These are phyloP conservation scores for Thymallus thymallus DNA, from an alignment of 2,113 vertebrate genomes.

Conservation along the genomic window DNA sequence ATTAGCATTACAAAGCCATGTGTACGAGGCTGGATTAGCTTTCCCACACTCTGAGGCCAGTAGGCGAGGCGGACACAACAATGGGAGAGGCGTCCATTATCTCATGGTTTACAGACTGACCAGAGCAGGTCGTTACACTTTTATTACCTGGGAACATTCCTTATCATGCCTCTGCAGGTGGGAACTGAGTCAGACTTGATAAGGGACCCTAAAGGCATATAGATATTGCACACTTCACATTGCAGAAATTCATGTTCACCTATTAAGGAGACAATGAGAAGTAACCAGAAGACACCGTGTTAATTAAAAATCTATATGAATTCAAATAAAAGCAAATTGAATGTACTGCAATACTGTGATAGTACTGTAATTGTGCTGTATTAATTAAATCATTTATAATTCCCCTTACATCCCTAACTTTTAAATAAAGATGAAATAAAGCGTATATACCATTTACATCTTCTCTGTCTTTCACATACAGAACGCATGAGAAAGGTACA, in stretches of 20 bases:
- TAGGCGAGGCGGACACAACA: constrained; percentile 51
- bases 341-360: too few relatives aligned
- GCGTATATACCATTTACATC: too few relatives aligned
- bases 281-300: too few relatives aligned
- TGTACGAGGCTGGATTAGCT: constrained; percentile 65
- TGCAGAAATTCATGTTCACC: not conserved
- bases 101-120: constrained; percentile 53
- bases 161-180: constrained; percentile 36
- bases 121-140: constrained; percentile 45
- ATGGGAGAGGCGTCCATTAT: constrained; percentile 61
- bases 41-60: constrained; percentile 66
- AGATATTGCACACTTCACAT: not conserved
- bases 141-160: constrained; percentile 60
- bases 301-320: too few relatives aligned
- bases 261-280: not conserved
- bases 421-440: too few relatives aligned
- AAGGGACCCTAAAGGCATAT: constrained; percentile 20
- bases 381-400: not conserved
- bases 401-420: not conserved
- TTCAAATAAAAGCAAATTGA: too few relatives aligned
- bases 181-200: constrained; percentile 22
- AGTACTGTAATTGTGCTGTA: too few relatives aligned
- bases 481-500: not conserved
- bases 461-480: not conserved
- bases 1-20: constrained; percentile 71